Evolutionary conservation across 2,797 vertebrate genomes (phyloP).

Genomic region (Microhierax caerulescens): DNA sequence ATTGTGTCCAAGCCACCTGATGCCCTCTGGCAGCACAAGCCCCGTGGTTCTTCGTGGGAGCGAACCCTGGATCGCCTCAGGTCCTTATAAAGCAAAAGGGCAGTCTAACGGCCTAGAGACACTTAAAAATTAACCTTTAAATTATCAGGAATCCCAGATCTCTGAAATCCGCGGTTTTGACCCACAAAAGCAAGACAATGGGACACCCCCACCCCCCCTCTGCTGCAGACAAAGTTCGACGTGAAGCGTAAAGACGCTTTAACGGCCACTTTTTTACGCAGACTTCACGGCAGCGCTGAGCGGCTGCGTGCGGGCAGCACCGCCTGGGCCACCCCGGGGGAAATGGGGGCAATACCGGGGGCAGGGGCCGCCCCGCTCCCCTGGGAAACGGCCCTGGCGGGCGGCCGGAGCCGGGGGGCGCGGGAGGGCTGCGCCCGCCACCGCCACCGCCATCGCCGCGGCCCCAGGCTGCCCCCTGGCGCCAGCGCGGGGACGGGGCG

Average conservation of each 20-base stretch:
- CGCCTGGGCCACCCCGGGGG: too few species aligned
- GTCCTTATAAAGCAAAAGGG: neutral
- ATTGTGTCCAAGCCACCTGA: neutral
- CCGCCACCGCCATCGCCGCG: too few species aligned
- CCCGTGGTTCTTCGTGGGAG: neutral
- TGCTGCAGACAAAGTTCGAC: neutral
- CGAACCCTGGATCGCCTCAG: neutral
- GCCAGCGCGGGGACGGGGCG: neutral
- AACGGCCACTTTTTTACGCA: fast-evolving
- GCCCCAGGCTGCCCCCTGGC: neutral
- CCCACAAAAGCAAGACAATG: neutral
- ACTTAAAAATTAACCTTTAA: too few species aligned
- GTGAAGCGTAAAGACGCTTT: fast-evolving
- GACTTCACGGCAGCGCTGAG: too few species aligned
- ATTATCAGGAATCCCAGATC: neutral
- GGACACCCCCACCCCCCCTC: neutral
- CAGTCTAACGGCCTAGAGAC: fast-evolving
- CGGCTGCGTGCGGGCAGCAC: too few species aligned
- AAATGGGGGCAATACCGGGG: too few species aligned
- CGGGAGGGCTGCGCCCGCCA: too few species aligned
- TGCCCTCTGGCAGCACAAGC: neutral
- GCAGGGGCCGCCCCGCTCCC: fast-evolving
- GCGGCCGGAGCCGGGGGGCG: fast-evolving
- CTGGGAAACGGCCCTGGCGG: fast-evolving
- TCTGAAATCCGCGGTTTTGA: neutral